Evolutionary conservation across 2,797 vertebrate species (phyloP), one percentile per base, ranked within the genome.

Genomic region (Podarcis lilfordi): DNA sequence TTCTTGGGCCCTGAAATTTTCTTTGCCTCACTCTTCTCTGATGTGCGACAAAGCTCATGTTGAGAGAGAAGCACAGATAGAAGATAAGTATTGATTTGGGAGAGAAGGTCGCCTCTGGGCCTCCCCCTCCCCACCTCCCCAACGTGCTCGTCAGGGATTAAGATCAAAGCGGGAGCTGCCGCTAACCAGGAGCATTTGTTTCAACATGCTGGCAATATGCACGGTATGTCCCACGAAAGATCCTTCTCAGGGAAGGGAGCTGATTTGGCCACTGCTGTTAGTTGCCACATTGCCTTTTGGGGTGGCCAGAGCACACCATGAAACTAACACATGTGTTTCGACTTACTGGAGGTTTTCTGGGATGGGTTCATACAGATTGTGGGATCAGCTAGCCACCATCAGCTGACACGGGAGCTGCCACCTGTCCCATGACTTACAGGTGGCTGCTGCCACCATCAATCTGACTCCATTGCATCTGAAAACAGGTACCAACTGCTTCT

Each of bases 131-230:
- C 25, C 29, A 4, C 40, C 0, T 80, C 80, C 61, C 83, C 80
- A 50, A 25, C 0, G 8, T 64, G 0, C 0, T 3, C 0, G 0
- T 3, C 55, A 2, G 80, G 91, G 89, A 77, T 71, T 13, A 8
- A 0, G 27, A 37, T 80, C 69, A 27, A 35, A 78, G 84, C 0
- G 2, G 0, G 35, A 27, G 11, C 0, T 43, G 55, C 1, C 0
- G 0, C 1, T 1, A 87, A 64, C n/a, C 40, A 0, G 27, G 15
- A 21, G 32, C 78, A 23, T 77, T 85, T 71, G 78, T 23, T 40
- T 5, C 71, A 23, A n/a, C 45, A 15, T 8, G 29, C 61, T 17
- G 61, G 77, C 29, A 50, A 88, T 17, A 43, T 27, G 32, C 77
- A 32, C 6, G 4, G 29, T 7, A 5, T 10, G 68, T 71, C 5